Base-by-base conservation (phyloP, 2,797 vertebrate genomes). In the Rhinatrema bivittatum region DNA sequence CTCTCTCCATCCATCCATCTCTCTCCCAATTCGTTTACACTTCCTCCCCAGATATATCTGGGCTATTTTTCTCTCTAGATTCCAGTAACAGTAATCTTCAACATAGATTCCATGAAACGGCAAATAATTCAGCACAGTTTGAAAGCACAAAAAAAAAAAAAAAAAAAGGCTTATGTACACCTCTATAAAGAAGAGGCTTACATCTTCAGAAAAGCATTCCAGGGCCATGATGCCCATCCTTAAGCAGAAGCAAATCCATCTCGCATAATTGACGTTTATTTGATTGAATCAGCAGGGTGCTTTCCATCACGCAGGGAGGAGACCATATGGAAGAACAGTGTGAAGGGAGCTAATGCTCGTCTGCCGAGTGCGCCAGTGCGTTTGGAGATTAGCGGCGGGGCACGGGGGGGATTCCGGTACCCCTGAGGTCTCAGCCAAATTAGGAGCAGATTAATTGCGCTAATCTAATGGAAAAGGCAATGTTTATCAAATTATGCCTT, bases 211-310 rank as follows among this genome's bases (percentile, higher is more conserved):
- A 41, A 38, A 65, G 53, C 60, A 40, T 36, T 52, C 53, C 56
- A 68, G 50, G 33, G 16, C 16, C 32, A 70, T 57, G 66, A 60
- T 71, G 64, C 51, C 52, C 27, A 20, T 1, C 21, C 60, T 67
- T 3, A 15, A 55, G 50, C 72, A 73, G 75, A 74, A 78, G 79
- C n/a, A 81, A 81, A 84, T 86, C 81, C 79, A 83, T 90, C 87
- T 86, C 77, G 70, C 74, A 84, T 89, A 89, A 91, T 87, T 89
- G 85, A 89, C 86, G 84, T 90, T 88, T 87, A 89, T 89, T 85
- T 89, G 87, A 87, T 86, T 84, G 78, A 83, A 89, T 77, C 85
- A 87, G 84, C 80, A 81, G 86, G 87, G 82, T 77, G 78, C 74
- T 73, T 78, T 78, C 67, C 72, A 76, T 78, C 70, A 85, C 83